Evolutionary conservation across 2,888 invertebrate genomes (phyloP).

Genomic region (Diabrotica balteata): DNA sequence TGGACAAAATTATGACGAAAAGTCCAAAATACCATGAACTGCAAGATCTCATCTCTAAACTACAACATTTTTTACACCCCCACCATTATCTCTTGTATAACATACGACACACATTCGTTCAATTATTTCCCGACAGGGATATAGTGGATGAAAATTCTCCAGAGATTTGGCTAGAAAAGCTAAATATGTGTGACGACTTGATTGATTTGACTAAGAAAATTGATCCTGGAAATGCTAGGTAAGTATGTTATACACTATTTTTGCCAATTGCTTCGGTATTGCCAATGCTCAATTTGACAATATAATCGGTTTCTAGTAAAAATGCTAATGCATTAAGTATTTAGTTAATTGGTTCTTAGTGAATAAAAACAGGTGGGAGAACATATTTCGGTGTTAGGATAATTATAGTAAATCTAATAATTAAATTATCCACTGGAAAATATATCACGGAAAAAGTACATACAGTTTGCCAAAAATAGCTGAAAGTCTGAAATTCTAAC

Average conservation of each 20-base stretch:
- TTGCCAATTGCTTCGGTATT: background rate
- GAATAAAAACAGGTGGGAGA: too few relatives aligned
- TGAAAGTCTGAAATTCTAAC: too few relatives aligned
- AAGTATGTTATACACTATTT: constrained; percentile 12
- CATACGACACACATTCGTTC: constrained; percentile 82
- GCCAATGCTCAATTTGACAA: too few relatives aligned
- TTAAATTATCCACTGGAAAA: too few relatives aligned
- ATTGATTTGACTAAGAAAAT: constrained; percentile 69
- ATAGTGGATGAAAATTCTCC: constrained; percentile 64
- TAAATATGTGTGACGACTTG: constrained; percentile 72
- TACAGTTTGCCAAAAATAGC: too few relatives aligned
- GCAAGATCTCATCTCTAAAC: constrained; percentile 71
- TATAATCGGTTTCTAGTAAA: too few relatives aligned
- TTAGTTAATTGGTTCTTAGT: too few relatives aligned
- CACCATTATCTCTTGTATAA: constrained; percentile 86
- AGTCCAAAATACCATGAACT: constrained; percentile 69
- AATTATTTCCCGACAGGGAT: constrained; percentile 76
- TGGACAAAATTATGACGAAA: constrained; percentile 70
- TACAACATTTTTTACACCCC: constrained; percentile 79
- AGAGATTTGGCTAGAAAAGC: constrained; percentile 70
- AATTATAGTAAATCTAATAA: too few relatives aligned
- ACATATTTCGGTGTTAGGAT: too few relatives aligned
- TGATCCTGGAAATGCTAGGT: constrained; percentile 77
- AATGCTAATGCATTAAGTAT: too few relatives aligned
- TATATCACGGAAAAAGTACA: too few relatives aligned